Base-by-base conservation (phyloP, 2,888 invertebrate species). In the Drosophila pseudotalamancana region DNA sequence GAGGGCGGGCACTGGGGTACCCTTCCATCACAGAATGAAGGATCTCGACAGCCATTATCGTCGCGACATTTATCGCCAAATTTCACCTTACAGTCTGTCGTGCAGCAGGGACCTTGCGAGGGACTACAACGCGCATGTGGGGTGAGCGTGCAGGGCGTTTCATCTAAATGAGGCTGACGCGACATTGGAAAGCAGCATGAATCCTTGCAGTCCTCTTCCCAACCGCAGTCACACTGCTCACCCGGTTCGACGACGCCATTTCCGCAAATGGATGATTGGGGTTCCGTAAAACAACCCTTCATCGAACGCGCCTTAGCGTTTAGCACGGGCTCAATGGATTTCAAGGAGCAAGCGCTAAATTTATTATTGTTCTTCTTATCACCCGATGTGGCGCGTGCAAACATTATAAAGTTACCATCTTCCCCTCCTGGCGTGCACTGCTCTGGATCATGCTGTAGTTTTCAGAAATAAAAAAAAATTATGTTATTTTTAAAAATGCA, bases 331-430 rank as follows among this genome's bases (percentile, higher is more conserved):
- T 97, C 96, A 89, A 98, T 98, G 82, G 97, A 96, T 89, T 96
- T 95, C 66, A 98, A 93, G 72, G 98, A 98, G 92, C 99, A 99
- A 0, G 96, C 96, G 0, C 98, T 98, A 92, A 99, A 99, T 89
- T 97, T 96, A 92, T 98, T 98, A 92, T 99, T 99, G 93, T 99
- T 99, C 91, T 95, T 96, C 89, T 98, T 96, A 92, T 99, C 99
- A 35, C 99, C 99, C 84, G 98, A 98, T 53, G 99, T 99, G 29
- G 99, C 99, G 72, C 99, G 95, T 18, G 99, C 98, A 92, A 99
- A 99, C 99, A 99, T 99, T 89, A 99, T 99, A 92, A 96, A 99
- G 93, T 99, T 99, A 37, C 99, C 99, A 91, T 97, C 97, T 89
- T 97, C 97, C 14, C 96, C 98, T 57, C 98, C 98, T 4, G 98